Evolutionary conservation across 2,888 invertebrate species (phyloP), one percentile per base, ranked within the genome.

Genomic region (Amiota minor): DNA sequence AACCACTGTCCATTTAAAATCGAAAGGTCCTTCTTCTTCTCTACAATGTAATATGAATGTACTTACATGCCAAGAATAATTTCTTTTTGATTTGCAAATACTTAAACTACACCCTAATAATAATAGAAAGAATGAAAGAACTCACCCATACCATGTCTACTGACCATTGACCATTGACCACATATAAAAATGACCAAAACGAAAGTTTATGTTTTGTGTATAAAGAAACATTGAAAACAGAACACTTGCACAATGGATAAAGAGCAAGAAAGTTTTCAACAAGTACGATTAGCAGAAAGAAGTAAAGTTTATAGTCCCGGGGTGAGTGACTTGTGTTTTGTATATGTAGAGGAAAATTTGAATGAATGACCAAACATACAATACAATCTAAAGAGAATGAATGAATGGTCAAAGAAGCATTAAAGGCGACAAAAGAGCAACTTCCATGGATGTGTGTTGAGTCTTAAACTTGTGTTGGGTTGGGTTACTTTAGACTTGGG

Each of bases 381-480:
- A 3, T 23, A 23, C 3, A 23, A 35, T 35, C 2, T 35, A 35
- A 35, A 35, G 76, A 75, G 76, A 73, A 16, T 64, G 46, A 71
- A 74, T 82, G 75, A 81, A 79, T 81, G 85, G 79, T 82, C 83
- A 83, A 85, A 81, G 77, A 81, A 81, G 78, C 86, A 85, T 84
- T 86, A 83, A 85, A 86, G 86, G 86, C 82, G 82, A 85, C 84
- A 82, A 83, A 83, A 83, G 82, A 84, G 84, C 75, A 86, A 83
- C 82, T 86, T 86, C 80, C 70, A 55, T 45, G 45, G 18, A 65
- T 20, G 9, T 49, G n/a, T 67, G 45, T n/a, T 12, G 14, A 18
- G 46, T 64, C 75, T 72, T 56, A 68, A 14, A 71, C 70, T 74
- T 49, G 8, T 65, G 67, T 50, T 12, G 46, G 55, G 35, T 23